These are phyloP conservation scores for Mythimna impura DNA, from an alignment of 2,888 invertebrate genomes.

Conservation along the genomic window DNA sequence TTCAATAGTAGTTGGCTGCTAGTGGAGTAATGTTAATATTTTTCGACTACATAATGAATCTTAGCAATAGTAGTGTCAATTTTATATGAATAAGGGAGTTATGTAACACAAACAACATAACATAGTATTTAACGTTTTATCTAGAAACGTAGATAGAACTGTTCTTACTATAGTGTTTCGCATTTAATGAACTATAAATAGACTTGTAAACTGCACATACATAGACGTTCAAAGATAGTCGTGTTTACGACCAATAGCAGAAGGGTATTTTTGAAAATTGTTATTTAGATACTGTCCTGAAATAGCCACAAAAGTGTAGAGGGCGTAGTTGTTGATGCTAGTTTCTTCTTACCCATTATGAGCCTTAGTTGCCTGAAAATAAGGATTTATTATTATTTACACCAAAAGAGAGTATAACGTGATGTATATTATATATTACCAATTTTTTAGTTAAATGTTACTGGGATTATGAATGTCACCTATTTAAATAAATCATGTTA, in stretches of 20 bases:
- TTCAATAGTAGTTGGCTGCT: too few species aligned
- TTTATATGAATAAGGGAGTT: slow-evolving; percentile 29
- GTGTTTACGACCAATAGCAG: slow-evolving; percentile 29
- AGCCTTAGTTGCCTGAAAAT: too few species aligned
- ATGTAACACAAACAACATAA: too few species aligned
- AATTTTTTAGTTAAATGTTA: slow-evolving; percentile 4
- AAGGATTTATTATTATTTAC: too few species aligned
- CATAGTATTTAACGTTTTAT: slow-evolving; percentile 24
- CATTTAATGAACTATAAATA: slow-evolving; percentile 51
- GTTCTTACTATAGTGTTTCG: slow-evolving; percentile 36
- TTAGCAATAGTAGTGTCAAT: slow-evolving; percentile 3
- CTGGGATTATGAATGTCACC: slow-evolving; percentile 14
- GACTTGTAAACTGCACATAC: slow-evolving; percentile 47
- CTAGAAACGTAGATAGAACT: slow-evolving; percentile 37
- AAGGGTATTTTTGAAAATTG: slow-evolving; percentile 16
- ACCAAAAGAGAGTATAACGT: slow-evolving; percentile 10
- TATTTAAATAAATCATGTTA: slow-evolving; percentile 20
- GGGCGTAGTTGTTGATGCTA: slow-evolving; percentile 42
- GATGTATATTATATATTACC: slow-evolving; percentile 11
- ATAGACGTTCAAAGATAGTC: slow-evolving; percentile 32
- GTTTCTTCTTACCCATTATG: slow-evolving; percentile 13
- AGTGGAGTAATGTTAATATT: too few species aligned
- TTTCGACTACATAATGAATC: not conserved
- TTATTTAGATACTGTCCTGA: slow-evolving; percentile 10
- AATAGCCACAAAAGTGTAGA: slow-evolving; percentile 7